Base-by-base conservation (phyloP, 2,888 invertebrate species). In the Standfussiana lucernea region DNA sequence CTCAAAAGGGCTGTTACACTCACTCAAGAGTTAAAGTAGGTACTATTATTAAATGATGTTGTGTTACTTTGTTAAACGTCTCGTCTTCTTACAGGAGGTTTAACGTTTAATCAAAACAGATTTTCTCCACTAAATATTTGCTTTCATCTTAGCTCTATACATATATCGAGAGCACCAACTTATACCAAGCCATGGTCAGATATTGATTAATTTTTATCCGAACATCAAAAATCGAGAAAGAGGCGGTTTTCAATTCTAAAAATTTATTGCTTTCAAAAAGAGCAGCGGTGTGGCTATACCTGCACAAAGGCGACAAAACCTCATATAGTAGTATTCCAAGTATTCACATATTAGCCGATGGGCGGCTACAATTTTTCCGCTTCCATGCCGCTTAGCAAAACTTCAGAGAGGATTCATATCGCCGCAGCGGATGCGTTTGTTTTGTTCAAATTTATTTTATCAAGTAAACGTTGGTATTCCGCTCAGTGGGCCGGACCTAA, bases 401-500 rank as follows among this genome's bases (percentile, higher is more conserved):
- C 95, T 96, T 96, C 96, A 96, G 94, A 95, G 95, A 95, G 95
- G 93, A 96, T 94, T 95, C 96, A 96, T 96, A 96, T 95, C 95
- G 95, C 95, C 94, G 93, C 94, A 93, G 88, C 89, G 93, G 94
- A 94, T 96, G 95, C 95, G 95, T 96, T 96, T 96, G 96, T 96
- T 96, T 95, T 95, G 95, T 95, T 94, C 95, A 94, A 95, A 96
- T 96, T 95, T 96, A 96, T 96, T 96, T 96, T 96, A 96, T 96
- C 96, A 95, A 96, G 95, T 96, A 95, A 96, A 95, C 94, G 94
- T 93, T 93, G 94, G 95, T 91, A 92, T 95, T 94, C 94, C 92
- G 92, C 94, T 90, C 96, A 96, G 83, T 96, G 96, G 92, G 86
- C 92, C 88, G 96, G 85, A 92, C 85, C 84, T 95, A 96, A 96